Conservation (phyloP, 1,140 invertebrate species). For the Pogonus chalceus region DNA sequence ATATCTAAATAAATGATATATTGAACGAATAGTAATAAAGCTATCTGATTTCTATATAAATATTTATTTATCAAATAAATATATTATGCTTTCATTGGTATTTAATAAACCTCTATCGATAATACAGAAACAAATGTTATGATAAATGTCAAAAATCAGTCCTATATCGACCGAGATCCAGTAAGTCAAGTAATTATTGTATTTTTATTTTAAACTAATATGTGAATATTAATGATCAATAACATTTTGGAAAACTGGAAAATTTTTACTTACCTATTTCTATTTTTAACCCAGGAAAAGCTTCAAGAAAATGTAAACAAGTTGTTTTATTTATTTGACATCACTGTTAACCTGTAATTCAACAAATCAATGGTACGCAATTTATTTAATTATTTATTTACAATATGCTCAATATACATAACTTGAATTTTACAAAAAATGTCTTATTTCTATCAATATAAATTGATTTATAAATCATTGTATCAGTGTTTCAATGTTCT, state of each 20-base stretch:
- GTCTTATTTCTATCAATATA: too few relatives aligned
- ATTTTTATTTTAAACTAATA: neutral
- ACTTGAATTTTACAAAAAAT: too few relatives aligned
- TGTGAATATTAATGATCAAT: neutral
- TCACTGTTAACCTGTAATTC: constrained; percentile 1
- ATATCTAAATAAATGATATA: too few relatives aligned
- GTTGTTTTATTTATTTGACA: neutral
- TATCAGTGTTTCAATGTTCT: too few relatives aligned
- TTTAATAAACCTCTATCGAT: too few relatives aligned
- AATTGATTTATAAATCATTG: too few relatives aligned
- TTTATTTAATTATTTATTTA: too few relatives aligned
- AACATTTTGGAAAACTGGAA: neutral
- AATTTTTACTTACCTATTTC: neutral
- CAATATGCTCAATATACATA: too few relatives aligned
- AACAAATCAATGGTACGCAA: neutral
- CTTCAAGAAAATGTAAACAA: constrained; percentile 6
- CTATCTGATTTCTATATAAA: too few relatives aligned
- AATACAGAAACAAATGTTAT: neutral
- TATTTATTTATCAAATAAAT: too few relatives aligned
- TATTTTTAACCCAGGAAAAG: neutral
- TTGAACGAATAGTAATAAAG: too few relatives aligned
- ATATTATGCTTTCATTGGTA: too few relatives aligned
- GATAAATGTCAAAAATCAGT: neutral
- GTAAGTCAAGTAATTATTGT: neutral
- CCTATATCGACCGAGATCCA: neutral